Evolutionary conservation across 2,888 invertebrate genomes (phyloP).

Genomic region (Limenitis arthemis): DNA sequence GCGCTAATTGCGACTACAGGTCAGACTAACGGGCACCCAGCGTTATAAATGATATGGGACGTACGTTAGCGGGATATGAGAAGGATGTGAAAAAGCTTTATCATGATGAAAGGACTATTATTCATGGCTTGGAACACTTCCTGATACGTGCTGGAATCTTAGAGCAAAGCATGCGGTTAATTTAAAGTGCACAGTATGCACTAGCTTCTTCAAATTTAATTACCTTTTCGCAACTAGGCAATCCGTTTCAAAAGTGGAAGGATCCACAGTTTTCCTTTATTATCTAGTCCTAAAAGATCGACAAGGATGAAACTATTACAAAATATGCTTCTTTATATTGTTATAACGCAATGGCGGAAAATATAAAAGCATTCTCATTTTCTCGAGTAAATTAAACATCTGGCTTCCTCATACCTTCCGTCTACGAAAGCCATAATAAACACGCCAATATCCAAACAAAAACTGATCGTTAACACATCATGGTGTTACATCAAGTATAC

Average conservation of each 20-base stretch:
- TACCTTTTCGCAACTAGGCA: no score
- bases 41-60: slow-evolving; percentile 15
- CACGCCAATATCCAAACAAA: slow-evolving; percentile 6
- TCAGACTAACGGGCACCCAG: slow-evolving; percentile 18
- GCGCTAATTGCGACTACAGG: slow-evolving; percentile 40
- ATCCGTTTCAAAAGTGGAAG: no score
- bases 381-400: not conserved
- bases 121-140: slow-evolving; percentile 4
- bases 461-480: slow-evolving; percentile 7
- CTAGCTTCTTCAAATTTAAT: no score
- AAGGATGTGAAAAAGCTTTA: slow-evolving; percentile 12
- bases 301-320: no score
- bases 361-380: not conserved
- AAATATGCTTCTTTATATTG: no score
- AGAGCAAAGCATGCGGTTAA: not conserved
- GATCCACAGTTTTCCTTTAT: no score
- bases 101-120: slow-evolving; percentile 14
- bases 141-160: slow-evolving; percentile 9
- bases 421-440: slow-evolving; percentile 1
- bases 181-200: not conserved
- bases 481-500: slow-evolving; percentile 8
- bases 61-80: slow-evolving; percentile 16
- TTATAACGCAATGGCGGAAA: not conserved
- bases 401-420: slow-evolving; percentile 8
- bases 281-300: no score